A percentile compares a stretch with the other conserved stretches of the same genome.
Conservation (phyloP, 2,113 vertebrate genomes). For the Tonatia bakeri region DNA sequence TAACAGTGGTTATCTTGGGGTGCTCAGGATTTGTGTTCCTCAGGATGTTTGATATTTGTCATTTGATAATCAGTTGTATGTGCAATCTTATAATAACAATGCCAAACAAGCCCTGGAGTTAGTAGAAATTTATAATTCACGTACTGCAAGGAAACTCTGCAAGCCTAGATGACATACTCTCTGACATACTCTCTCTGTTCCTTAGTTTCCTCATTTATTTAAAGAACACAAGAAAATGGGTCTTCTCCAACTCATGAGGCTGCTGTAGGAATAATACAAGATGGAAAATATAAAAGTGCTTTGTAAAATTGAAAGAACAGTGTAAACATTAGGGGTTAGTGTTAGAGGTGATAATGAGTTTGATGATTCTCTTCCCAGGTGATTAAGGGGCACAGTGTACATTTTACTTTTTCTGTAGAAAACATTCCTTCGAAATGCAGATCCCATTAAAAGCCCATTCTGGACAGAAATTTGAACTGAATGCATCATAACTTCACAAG, state of each 20-base stretch:
- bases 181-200: background rate
- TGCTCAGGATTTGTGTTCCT: background rate
- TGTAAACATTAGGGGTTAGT: background rate
- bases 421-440: background rate
- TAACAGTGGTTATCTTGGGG: background rate
- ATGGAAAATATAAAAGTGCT: background rate
- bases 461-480: slow-evolving; percentile 21
- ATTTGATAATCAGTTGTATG: background rate
- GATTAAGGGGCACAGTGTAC: background rate
- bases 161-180: no score
- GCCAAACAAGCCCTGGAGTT: background rate
- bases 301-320: background rate
- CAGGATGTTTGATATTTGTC: background rate
- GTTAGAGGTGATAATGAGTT: background rate
- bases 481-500: slow-evolving; percentile 5
- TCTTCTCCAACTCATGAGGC: background rate
- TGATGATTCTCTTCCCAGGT: background rate
- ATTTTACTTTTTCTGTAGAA: background rate
- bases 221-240: background rate
- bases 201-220: background rate
- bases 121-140: background rate
- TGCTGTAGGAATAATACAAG: background rate
- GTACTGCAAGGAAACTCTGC: background rate
- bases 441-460: background rate
- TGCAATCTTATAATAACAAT: background rate